A percentile compares a stretch with the other conserved stretches of the same genome.
Conservation (phyloP, 2,113 vertebrate genomes). For the Megaceryle torquata region DNA sequence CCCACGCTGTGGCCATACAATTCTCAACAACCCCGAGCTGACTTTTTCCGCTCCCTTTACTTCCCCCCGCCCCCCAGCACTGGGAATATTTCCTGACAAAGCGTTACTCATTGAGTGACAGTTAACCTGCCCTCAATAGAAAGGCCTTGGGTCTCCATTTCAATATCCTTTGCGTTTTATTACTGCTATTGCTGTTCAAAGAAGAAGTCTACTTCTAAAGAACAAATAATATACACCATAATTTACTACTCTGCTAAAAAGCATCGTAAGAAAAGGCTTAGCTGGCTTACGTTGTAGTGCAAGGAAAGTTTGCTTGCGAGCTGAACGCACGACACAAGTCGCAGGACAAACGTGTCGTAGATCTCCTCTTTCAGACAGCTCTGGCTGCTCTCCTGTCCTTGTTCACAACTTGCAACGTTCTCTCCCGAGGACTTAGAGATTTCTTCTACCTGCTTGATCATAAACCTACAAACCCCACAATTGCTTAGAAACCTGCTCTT, state of each 20-base stretch:
- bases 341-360: slow-evolving; percentile 74
- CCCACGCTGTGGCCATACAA: accelerated
- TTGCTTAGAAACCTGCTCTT: neutral
- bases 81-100: neutral
- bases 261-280: neutral
- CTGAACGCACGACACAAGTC: slow-evolving; percentile 86
- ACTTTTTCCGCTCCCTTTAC: neutral
- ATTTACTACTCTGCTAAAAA: neutral
- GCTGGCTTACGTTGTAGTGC: slow-evolving; percentile 78
- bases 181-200: neutral
- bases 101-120: neutral
- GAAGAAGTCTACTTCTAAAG: neutral
- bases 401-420: neutral
- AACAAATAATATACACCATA: neutral
- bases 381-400: slow-evolving; percentile 37
- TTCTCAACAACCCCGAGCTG: accelerated
- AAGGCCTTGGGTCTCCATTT: neutral
- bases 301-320: slow-evolving; percentile 91
- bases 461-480: slow-evolving; percentile 78
- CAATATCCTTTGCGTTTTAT: neutral
- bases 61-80: accelerated
- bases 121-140: neutral
- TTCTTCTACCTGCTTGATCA: slow-evolving; percentile 80
- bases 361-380: slow-evolving; percentile 72
- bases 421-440: slow-evolving; percentile 42